Evolutionary conservation across 2,888 invertebrate species (phyloP).

Genomic region (Melikaiella ostensackeni): DNA sequence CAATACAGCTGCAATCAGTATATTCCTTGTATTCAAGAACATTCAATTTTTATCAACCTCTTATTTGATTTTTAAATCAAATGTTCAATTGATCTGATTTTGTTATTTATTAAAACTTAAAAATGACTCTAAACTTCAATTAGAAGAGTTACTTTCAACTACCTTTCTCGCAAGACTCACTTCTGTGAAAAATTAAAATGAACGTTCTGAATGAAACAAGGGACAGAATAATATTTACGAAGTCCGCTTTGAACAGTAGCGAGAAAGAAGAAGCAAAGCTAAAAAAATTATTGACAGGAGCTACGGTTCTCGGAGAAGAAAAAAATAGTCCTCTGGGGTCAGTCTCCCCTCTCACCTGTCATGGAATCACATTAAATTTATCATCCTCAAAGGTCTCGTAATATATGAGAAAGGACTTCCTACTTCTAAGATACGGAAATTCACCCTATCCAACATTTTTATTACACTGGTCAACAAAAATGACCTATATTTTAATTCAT

Average conservation of each 20-base stretch:
- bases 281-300: conserved; percentile 33
- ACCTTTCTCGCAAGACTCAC: background rate
- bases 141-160: background rate
- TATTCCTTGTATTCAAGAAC: background rate
- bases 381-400: conserved; percentile 4
- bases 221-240: background rate
- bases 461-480: no score
- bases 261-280: background rate
- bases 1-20: background rate
- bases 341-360: conserved; percentile 38
- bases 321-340: conserved; percentile 7
- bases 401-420: background rate
- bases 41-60: background rate
- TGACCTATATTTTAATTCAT: no score
- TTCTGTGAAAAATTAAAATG: background rate
- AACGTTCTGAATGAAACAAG: background rate
- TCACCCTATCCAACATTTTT: background rate
- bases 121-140: no score
- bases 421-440: background rate
- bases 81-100: background rate
- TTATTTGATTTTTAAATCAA: background rate
- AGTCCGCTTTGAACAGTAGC: background rate
- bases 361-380: conserved; percentile 40
- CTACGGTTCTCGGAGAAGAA: background rate
- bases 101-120: no score